Percentiles rank a stretch among this genome's conserved stretches.
phyloP scores from a whole-genome alignment of 2,797 vertebrate genomes.

The Acridotheres tristis region DNA sequence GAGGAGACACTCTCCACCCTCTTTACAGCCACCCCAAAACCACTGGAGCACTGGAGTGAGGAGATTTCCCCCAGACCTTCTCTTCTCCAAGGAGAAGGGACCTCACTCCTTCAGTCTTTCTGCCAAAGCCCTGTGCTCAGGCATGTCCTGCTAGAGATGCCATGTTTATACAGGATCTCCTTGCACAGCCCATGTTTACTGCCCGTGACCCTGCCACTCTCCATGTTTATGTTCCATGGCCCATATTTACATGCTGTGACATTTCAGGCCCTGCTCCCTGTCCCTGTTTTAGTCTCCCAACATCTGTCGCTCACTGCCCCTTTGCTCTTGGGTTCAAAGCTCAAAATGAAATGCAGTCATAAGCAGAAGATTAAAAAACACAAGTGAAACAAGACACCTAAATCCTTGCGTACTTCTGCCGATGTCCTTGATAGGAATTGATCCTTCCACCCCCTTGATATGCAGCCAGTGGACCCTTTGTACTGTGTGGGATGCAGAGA shows the following conservation, averaged over 20 bases:
- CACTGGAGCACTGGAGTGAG: background rate
- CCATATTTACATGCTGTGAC: background rate
- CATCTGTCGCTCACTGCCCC: background rate
- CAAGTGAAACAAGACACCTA: slow-evolving; percentile 42
- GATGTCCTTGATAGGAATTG: slow-evolving; percentile 41
- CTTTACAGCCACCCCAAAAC: background rate
- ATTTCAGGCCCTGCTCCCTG: background rate
- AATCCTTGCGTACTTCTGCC: background rate
- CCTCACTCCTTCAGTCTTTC: background rate
- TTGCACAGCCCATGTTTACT: background rate
- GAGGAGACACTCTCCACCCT: background rate
- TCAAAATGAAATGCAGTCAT: slow-evolving; percentile 10
- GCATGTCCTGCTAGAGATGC: background rate
- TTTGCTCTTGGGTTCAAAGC: slow-evolving; percentile 26
- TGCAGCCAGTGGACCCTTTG: slow-evolving; percentile 13
- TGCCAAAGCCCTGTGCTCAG: background rate
- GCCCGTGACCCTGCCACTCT: background rate
- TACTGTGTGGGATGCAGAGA: slow-evolving; percentile 37
- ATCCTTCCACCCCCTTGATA: slow-evolving; percentile 18
- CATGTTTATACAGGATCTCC: slow-evolving; percentile 13
- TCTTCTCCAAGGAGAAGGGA: background rate
- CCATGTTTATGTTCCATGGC: background rate
- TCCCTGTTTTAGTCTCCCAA: background rate
- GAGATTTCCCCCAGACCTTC: background rate
- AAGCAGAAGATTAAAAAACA: background rate